A percentile compares a stretch with the other conserved stretches of the same genome.
Evolutionary conservation across 2,888 invertebrate genomes (phyloP).

Genomic region (Augochlorella aurata): DNA sequence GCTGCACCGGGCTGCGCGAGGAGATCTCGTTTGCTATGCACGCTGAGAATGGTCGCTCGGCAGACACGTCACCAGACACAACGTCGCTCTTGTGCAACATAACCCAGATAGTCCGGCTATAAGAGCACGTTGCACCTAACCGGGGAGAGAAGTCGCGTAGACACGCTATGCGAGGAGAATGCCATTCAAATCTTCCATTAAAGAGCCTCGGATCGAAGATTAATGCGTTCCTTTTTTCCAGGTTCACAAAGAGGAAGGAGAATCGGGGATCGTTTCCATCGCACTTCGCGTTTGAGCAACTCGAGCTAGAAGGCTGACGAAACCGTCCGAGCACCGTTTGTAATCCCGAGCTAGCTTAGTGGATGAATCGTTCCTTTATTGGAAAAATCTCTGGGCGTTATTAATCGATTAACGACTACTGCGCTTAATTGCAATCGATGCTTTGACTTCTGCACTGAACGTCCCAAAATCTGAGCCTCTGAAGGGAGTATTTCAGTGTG

Average conservation of each 20-base stretch:
- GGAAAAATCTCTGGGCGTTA: not conserved
- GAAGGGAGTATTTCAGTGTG: no score
- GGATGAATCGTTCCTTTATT: not conserved
- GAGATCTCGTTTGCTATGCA: constrained; percentile 63
- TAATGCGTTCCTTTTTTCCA: not conserved
- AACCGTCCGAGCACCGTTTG: not conserved
- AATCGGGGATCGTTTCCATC: not conserved
- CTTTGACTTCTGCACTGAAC: no score
- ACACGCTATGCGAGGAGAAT: constrained; percentile 37
- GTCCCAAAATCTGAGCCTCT: no score
- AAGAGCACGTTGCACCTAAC: constrained; percentile 64
- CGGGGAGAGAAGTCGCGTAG: constrained; percentile 25
- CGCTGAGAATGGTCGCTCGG: constrained; percentile 53
- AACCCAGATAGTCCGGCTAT: constrained; percentile 66
- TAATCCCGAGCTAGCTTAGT: not conserved
- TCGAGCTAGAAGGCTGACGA: not conserved
- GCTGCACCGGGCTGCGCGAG: constrained; percentile 48
- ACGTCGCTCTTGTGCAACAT: constrained; percentile 69
- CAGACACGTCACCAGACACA: constrained; percentile 71
- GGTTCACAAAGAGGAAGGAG: not conserved
- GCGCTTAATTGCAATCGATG: no score
- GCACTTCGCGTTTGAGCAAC: not conserved
- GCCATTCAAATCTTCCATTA: constrained; percentile 45
- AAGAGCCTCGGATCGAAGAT: constrained; percentile 8
- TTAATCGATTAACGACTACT: not conserved